Percentiles rank a stretch among this genome's conserved stretches.
Evolutionary conservation across 2,113 vertebrate species (phyloP).

Genomic region (Gorsachius goisagi): DNA sequence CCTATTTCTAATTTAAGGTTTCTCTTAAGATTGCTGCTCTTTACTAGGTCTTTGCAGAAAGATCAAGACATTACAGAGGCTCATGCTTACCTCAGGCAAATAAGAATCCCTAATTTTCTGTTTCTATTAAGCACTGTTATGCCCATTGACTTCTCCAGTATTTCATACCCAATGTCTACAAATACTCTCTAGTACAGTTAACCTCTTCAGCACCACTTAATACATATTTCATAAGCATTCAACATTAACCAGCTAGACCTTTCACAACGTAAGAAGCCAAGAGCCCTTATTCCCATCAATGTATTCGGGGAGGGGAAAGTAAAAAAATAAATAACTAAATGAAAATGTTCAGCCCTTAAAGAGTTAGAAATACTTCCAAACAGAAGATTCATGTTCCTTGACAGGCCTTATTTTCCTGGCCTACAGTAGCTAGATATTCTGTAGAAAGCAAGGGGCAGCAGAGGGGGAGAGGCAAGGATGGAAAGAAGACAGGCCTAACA

Average conservation of each 20-base stretch:
- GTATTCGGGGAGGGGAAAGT: fast-evolving
- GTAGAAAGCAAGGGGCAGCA: fast-evolving
- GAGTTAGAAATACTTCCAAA: no score
- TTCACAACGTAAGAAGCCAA: not conserved
- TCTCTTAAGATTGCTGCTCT: slow-evolving; percentile 37
- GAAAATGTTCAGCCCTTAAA: no score
- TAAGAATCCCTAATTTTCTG: slow-evolving; percentile 57
- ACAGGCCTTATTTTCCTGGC: not conserved
- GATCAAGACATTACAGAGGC: slow-evolving; percentile 62
- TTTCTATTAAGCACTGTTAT: slow-evolving; percentile 46
- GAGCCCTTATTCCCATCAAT: not conserved
- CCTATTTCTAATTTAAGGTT: slow-evolving; percentile 51
- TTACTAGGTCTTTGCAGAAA: slow-evolving; percentile 40
- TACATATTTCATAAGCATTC: not conserved
- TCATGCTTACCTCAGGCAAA: slow-evolving; percentile 51
- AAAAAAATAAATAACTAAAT: not conserved
- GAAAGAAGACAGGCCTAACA: fast-evolving
- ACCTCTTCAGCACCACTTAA: not conserved
- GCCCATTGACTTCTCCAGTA: slow-evolving; percentile 13
- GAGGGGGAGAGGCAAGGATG: no score
- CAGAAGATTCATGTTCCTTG: fast-evolving
- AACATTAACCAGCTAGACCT: not conserved
- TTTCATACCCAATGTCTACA: not conserved
- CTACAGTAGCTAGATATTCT: no score
- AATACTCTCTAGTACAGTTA: not conserved